Evolutionary conservation across 2,888 invertebrate species (phyloP), one percentile per base, ranked within the genome.

Genomic region (Drosophila austrosaltans): DNA sequence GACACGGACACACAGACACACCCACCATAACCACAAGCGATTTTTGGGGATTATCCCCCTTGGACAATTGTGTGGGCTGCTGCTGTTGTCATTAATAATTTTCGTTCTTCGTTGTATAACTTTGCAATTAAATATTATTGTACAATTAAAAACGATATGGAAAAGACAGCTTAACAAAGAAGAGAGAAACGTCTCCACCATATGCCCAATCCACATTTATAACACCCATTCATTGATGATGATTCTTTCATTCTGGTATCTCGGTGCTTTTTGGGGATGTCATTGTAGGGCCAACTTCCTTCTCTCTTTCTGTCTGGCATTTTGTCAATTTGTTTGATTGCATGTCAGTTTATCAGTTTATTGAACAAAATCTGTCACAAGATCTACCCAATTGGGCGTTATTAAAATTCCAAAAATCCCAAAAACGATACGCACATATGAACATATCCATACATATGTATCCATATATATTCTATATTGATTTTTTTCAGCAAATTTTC

Each of bases 71-170:
- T 76, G 76, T 77, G 76, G 79, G 72, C 36, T 68, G 75, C 36
- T 68, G 75, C 68, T 72, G 63, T 48, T 7, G 44, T 65, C 78
- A 83, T 82, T 82, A 70, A 83, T 83, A 78, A 77, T 75, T 73
- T 72, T 48, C 48, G 48, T 25, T 48, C 48, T 48, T 53, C 67
- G 16, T 58, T 71, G 54, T 63, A 67, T 57, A 72, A 70, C 71
- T 71, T 82, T 73, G 82, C 80, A 84, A 82, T 82, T 82, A 80
- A 84, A 82, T 84, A 79, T 82, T 81, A 82, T 80, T 84, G 82
- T 69, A 82, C 80, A 82, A 84, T 82, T 79, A 80, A 80, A 57
- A 75, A 58, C 60, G 76, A 82, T 74, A 80, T 81, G 80, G 65
- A 62, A 66, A 67, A 75, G 71, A 72, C 72, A 74, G 72, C 66